Percentiles rank a stretch among this genome's conserved stretches.
phyloP scores from a whole-genome alignment of 1,140 invertebrate genomes.

The Conus ventricosus region DNA sequence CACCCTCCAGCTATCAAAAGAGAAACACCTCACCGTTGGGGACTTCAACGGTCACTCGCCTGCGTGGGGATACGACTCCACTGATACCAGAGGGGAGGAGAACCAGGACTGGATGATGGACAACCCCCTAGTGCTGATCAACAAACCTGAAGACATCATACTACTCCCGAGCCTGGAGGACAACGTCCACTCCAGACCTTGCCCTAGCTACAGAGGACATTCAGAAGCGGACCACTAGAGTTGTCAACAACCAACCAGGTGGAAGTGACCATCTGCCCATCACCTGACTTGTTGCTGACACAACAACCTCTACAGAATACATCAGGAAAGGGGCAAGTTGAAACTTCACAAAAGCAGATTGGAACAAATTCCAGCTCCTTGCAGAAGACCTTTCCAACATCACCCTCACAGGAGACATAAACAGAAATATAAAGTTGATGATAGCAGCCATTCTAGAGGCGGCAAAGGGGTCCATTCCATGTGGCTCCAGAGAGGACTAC shows the following conservation, averaged over 20 bases:
- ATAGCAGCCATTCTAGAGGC: no score
- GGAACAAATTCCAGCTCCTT: not conserved
- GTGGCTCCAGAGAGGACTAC: not conserved
- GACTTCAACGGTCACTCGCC: no score
- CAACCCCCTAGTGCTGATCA: no score
- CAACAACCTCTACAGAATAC: not conserved
- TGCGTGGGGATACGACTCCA: no score
- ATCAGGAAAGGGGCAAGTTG: not conserved
- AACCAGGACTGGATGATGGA: no score
- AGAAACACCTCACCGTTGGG: no score
- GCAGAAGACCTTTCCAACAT: not conserved
- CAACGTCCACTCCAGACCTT: no score
- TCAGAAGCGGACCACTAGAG: not conserved
- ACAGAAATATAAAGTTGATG: no score
- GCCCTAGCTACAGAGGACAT: not conserved
- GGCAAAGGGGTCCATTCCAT: not conserved
- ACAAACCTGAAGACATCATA: no score
- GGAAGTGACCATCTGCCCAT: not conserved
- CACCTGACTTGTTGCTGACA: not conserved
- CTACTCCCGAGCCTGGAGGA: no score
- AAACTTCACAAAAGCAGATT: not conserved
- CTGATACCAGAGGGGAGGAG: no score
- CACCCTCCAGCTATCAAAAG: no score
- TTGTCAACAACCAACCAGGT: not conserved
- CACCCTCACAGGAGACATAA: not conserved